Conservation (phyloP, 2,113 vertebrate genomes). For the Notothenia rossii region DNA sequence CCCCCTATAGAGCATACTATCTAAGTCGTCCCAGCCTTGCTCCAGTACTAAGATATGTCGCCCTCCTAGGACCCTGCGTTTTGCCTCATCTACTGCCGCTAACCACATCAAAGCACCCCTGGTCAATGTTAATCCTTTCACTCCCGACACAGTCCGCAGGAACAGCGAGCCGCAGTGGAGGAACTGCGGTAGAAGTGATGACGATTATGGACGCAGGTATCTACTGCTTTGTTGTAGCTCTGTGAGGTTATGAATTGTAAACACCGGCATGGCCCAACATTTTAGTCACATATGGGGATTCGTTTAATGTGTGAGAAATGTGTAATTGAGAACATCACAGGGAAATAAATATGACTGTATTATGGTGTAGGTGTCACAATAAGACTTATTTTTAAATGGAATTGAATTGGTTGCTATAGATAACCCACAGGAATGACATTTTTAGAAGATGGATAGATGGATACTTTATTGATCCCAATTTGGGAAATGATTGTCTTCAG, state of each 20-base stretch:
- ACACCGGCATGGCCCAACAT: neutral
- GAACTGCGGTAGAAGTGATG: slow-evolving; percentile 78
- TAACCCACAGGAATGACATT: neutral
- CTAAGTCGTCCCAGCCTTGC: slow-evolving; percentile 82
- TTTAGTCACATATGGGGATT: neutral
- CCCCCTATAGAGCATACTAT: slow-evolving; percentile 83
- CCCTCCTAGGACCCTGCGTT: slow-evolving; percentile 73
- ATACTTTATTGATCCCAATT: too few relatives aligned
- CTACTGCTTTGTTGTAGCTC: neutral
- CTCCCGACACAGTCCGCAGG: slow-evolving; percentile 86
- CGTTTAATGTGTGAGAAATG: neutral
- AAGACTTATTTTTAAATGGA: neutral
- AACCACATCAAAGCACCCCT: slow-evolving; percentile 66
- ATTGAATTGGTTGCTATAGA: neutral
- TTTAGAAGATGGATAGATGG: neutral
- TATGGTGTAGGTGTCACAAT: neutral
- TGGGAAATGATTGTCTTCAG: too few relatives aligned
- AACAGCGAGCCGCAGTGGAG: slow-evolving; percentile 80
- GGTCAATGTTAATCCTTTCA: slow-evolving; percentile 97
- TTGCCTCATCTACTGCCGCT: slow-evolving; percentile 56
- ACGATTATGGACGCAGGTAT: slow-evolving; percentile 73
- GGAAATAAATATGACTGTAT: neutral
- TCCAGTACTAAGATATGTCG: slow-evolving; percentile 76
- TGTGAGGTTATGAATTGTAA: neutral
- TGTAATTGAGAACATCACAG: neutral